Base-by-base conservation (phyloP, 2,888 invertebrate genomes). In the Chymomyza caudatula region DNA sequence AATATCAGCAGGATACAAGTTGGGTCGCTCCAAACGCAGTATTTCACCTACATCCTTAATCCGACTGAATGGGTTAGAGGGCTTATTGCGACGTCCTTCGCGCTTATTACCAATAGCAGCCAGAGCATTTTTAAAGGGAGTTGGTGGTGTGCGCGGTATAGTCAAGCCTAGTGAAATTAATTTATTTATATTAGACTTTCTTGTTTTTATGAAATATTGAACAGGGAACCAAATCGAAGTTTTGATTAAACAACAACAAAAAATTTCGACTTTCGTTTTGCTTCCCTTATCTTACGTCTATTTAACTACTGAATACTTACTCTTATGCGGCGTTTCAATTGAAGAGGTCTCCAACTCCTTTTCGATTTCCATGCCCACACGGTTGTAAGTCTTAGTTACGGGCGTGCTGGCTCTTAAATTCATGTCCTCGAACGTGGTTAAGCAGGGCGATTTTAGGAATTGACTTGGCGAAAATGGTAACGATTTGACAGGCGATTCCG, bases 51-150 rank as follows among this genome's bases (percentile, higher is more conserved):
- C 93, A 78, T 97, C 96, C 77, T 95, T 96, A 0, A 94, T 95
- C 4, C 96, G 89, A 47, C 95, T 91, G 1, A 95, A 95, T 0
- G 97, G 97, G 13, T 94, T 94, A 62, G 94, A 93, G 4, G 94
- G 93, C 62, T 93, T 89, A 73, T 92, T 92, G 13, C 92, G 91
- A 61, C 85, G 86, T 1, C 88, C 86, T 1, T 86, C 95, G 0
- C 95, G 94, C 78, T 95, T 95, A 90, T 95, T 95, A 78, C 96
- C 95, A 42, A 97, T 90, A 77, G 96, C 97, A 0, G 96, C 97
- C 81, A 97, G 92, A 0, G 97, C 97, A 76, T 96, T 95, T 89
- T 98, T 98, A 91, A 98, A 97, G 0, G 98, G 98, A 0, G 98
- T 98, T 2, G 98, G 25, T 13, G 74, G 98, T 0, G 98, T 98